Base-by-base conservation (phyloP, 2,888 invertebrate genomes). In the Cheilosia grossa region DNA sequence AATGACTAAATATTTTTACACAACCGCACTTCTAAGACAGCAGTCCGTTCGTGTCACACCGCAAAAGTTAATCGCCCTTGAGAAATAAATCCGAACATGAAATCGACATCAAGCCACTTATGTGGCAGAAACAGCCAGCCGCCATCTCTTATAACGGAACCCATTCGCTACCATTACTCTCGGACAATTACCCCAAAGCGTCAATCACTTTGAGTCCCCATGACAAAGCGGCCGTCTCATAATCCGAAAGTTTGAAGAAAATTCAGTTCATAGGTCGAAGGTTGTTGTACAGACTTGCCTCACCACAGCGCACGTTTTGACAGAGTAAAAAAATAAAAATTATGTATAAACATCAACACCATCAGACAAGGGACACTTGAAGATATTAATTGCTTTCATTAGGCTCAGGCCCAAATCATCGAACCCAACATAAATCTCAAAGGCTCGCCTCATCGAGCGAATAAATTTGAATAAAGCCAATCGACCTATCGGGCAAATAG, bases 391-490 rank as follows among this genome's bases (percentile, higher is more conserved):
- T 78, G 61, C 69, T 63, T 78, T 70, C 69, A 78, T 63, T 69
- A 70, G 69, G 63, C 21, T 2, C 47, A 40, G 19, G 54, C 24
- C 51, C 58, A 67, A 80, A 54, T 61, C 63, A 75, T 69, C 40
- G 66, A 73, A 80, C 73, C 69, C 42, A 24, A 17, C 51, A 61
- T 64, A 56, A 77, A 77, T 67, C 80, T 44, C 24, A 42, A 30
- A 13, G 30, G 27, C 51, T 27, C 66, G 40, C 47, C 59, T 42
- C 59, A 42, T 59, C 33, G 59, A 73, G 51, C 67, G 53, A 51
- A 73, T 63, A 73, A 82, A 79, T 82, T 82, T 63, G 67, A 78
- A 73, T 82, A 61, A 79, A 64, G 64, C 78, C 72, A 82, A 82
- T 82, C 78, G 66, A 72, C 72, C 63, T 49, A 33, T 49, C 30